Base-by-base conservation (phyloP, 2,797 vertebrate species). In the Onychomys arenicola region DNA sequence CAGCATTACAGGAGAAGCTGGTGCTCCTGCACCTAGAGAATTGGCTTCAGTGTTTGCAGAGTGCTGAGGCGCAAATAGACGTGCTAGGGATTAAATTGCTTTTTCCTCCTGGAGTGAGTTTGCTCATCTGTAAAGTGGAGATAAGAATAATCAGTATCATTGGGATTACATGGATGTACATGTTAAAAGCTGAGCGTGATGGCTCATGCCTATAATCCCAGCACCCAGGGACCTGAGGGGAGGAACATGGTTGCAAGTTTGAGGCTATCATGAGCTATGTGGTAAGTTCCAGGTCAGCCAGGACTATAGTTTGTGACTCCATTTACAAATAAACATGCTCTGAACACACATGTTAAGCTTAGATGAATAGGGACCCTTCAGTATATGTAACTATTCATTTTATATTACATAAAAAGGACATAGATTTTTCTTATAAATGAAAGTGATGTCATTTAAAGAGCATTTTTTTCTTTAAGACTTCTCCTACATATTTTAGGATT, bases 41-140 rank as follows among this genome's bases (percentile, higher is more conserved):
- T 77, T 77, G 91, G 7, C 6, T 40, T 25, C 75, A 89, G 61
- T 16, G 27, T 86, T 94, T 90, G 32, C 37, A 91, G 78, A 29
- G 27, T 63, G 46, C 37, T 29, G 84, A 57, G 29, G 55, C 43
- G 78, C 82, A 82, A 75, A 78, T 71, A 27, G 12, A 63, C 75
- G 25, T 86, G 69, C 63, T 65, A 13, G 61, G 57, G 95, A 57
- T 65, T 52, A 37, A 43, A 83, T 96, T 61, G 92, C 37, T 88
- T 57, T 89, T 89, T 63, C 75, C 14, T 90, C 34, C 78, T 61
- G 83, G 84, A 78, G 46, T 90, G n/a, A 67, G 21, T 90, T 88
- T 94, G 12, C 55, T 93, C 32, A 61, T 88, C 82, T 96, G 27
- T 92, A 85, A 85, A 92, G 61, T 77, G 46, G 40, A 49, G 32